These are phyloP conservation scores for Aphaenogaster ashmeadi DNA, from an alignment of 1,140 invertebrate genomes.

Conservation along the genomic window DNA sequence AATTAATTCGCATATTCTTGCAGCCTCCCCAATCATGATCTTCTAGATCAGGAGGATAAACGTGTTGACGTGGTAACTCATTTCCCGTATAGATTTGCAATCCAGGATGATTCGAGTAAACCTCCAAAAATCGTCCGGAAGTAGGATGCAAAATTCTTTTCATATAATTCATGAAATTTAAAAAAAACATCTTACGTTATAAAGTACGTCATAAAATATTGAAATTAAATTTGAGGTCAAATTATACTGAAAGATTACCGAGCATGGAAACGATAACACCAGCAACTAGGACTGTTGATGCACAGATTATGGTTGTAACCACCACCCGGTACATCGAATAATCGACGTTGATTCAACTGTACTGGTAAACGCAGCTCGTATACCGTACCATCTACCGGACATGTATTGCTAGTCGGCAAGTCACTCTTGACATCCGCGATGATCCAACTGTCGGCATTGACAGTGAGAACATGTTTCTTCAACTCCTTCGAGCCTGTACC, in stretches of 20 bases:
- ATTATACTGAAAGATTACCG: conserved; percentile 68
- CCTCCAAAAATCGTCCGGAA: conserved; percentile 87
- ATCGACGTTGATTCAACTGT: conserved; percentile 86
- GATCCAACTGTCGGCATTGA: conserved; percentile 88
- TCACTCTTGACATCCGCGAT: conserved; percentile 82
- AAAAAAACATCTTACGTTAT: not conserved
- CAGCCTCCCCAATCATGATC: not conserved
- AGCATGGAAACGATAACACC: conserved; percentile 79
- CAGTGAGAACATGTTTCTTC: conserved; percentile 87
- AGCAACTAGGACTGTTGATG: conserved; percentile 84
- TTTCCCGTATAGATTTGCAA: conserved; percentile 90
- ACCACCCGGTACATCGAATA: conserved; percentile 84
- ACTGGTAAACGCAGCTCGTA: conserved; percentile 91
- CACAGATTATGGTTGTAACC: conserved; percentile 95
- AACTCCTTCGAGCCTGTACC: conserved; percentile 83
- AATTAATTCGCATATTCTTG: conserved; percentile 41
- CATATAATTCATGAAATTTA: not conserved
- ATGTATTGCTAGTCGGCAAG: conserved; percentile 84
- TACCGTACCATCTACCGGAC: conserved; percentile 89
- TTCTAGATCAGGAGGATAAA: conserved; percentile 65
- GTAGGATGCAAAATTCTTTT: conserved; percentile 85
- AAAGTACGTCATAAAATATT: not conserved
- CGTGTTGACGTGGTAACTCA: conserved; percentile 84
- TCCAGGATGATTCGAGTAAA: conserved; percentile 89
- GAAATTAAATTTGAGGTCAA: not conserved